Base-by-base conservation (phyloP, 1,140 invertebrate genomes). In the Adelges cooleyi region DNA sequence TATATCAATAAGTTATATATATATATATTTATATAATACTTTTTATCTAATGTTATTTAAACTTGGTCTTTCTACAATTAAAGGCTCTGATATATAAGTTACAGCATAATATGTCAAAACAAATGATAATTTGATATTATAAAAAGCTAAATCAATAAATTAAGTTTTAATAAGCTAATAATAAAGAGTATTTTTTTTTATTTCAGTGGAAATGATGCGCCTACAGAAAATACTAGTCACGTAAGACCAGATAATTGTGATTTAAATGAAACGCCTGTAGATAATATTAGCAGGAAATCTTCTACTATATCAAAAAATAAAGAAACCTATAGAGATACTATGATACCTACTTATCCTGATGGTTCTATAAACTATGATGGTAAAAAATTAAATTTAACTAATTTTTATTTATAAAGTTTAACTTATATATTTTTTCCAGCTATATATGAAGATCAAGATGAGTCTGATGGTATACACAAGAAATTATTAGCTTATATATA, bases 401-500 rank as follows among this genome's bases (percentile, higher is more conserved):
- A 27, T 25, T 52, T 66, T 67, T 27, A n/a, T 29, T 48, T n/a
- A 54, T 25, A 23, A 44, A 17, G 25, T 25, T 51, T 67, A 40
- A 33, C 6, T 33, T 67, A 38, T 65, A 65, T 68, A 36, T 68
- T 59, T 67, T 54, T 70, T 70, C 38, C 67, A 72, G 71, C 70
- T 27, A 62, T 72, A 29, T 72, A 72, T 52, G 71, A 72, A 67
- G 70, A 71, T 62, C 66, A 67, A 18, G 65, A 67, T 27, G 71
- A 72, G 54, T 70, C 65, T 33, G 69, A 72, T 50, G 66, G 71
- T 33, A 6, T 33, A 33, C 11, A 33, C 5, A 33, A 33, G 29
- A 33, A 33, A 33, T 6, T 33, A 33, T 33, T 33, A 33, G 11
- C 5, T 33, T 33, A 33, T 33, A 33, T 33, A 33, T 33, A 33